Conservation (phyloP, 37 sponge, comb jelly and placozoan species). For the Cladorhizidae sp. region DNA sequence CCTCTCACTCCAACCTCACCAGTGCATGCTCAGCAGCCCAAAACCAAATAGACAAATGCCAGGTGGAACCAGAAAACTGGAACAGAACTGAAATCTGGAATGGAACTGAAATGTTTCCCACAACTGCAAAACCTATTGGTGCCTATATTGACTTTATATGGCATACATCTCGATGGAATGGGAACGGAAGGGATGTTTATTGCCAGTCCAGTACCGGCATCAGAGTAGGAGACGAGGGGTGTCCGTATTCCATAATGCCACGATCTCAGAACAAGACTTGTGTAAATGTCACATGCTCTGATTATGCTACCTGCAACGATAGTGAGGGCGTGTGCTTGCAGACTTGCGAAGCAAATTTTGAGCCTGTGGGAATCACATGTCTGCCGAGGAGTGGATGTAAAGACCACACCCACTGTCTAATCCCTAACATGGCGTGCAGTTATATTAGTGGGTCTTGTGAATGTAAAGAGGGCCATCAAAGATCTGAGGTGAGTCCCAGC, state of each 20-base stretch:
- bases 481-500: no score
- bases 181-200: conserved; percentile 10
- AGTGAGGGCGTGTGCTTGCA: not conserved
- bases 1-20: not conserved
- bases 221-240: conserved; percentile 4
- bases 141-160: conserved; percentile 1
- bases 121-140: not conserved
- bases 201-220: conserved; percentile 13
- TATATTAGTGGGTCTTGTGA: not conserved
- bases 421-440: not conserved
- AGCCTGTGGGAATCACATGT: conserved; percentile 11
- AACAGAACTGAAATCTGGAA: not conserved
- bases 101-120: not conserved
- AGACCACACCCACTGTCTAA: conserved; percentile 4
- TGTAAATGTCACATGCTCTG: not conserved
- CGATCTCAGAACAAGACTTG: not conserved
- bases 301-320: not conserved
- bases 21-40: not conserved
- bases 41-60: not conserved
- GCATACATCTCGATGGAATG: conserved; percentile 13
- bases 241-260: not conserved
- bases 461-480: not conserved
- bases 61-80: not conserved
- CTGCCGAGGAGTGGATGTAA: conserved; percentile 20
- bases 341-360: not conserved